These are phyloP conservation scores for Carterocephalus palaemon DNA, from an alignment of 2,888 invertebrate species.

Conservation along the genomic window DNA sequence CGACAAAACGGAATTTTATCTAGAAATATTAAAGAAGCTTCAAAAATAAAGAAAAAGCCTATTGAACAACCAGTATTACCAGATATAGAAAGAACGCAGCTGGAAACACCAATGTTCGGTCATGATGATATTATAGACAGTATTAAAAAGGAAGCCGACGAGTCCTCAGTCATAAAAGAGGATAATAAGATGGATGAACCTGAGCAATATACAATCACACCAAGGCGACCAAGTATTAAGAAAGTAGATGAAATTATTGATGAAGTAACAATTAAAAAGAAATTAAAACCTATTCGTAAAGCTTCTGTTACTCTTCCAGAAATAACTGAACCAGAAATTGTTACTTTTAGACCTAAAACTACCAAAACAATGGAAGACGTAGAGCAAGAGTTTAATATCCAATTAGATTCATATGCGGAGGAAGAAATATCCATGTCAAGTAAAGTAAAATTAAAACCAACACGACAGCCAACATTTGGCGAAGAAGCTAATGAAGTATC, in stretches of 20 bases:
- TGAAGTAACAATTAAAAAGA: constrained; percentile 86
- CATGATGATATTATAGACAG: constrained; percentile 62
- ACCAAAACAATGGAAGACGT: constrained; percentile 91
- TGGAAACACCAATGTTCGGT: constrained; percentile 78
- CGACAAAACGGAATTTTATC: constrained; percentile 84
- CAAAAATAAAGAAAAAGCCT: constrained; percentile 80
- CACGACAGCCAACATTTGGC: constrained; percentile 84
- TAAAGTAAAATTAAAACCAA: constrained; percentile 88
- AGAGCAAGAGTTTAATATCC: constrained; percentile 93
- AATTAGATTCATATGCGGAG: constrained; percentile 90
- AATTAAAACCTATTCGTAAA: constrained; percentile 83
- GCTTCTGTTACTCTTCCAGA: constrained; percentile 83
- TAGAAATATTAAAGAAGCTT: constrained; percentile 84
- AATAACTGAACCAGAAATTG: constrained; percentile 86
- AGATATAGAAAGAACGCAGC: constrained; percentile 73
- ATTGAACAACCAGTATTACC: constrained; percentile 77
- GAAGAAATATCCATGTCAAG: constrained; percentile 93
- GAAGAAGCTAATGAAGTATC: constrained; percentile 89
- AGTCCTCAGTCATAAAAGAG: constrained; percentile 31
- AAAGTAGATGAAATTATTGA: constrained; percentile 76
- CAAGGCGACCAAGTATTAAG: constrained; percentile 63
- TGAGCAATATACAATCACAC: constrained; percentile 64
- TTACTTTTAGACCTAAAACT: constrained; percentile 87
- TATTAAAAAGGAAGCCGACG: constrained; percentile 31
- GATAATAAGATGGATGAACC: constrained; percentile 45